A percentile compares a stretch with the other conserved stretches of the same genome.
These are phyloP conservation scores for Drosophila melanica DNA, from an alignment of 1,140 invertebrate species.

Conservation along the genomic window DNA sequence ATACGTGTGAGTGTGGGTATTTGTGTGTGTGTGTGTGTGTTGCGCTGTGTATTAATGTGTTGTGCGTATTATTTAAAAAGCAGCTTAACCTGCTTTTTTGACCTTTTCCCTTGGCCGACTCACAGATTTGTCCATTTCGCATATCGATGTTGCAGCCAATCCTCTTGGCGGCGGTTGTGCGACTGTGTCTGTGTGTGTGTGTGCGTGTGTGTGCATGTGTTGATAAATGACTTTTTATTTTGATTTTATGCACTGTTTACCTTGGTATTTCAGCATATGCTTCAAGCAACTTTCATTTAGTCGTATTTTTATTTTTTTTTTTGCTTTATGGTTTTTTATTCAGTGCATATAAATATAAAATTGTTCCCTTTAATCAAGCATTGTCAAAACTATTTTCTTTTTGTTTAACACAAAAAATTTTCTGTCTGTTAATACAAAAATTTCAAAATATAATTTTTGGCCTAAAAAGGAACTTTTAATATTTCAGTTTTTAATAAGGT, in stretches of 20 bases:
- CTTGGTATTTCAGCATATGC: conserved; percentile 62
- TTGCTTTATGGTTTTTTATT: conserved; percentile 58
- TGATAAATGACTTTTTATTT: conserved; percentile 81
- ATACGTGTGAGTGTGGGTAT: neutral
- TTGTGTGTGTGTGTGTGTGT: neutral
- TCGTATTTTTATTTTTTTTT: neutral
- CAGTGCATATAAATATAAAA: conserved; percentile 23
- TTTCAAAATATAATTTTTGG: no score
- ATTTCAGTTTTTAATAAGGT: no score
- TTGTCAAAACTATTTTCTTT: no score
- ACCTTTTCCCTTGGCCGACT: conserved; percentile 74
- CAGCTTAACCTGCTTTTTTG: conserved; percentile 81
- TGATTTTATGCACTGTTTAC: conserved; percentile 77
- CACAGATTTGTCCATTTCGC: conserved; percentile 48
- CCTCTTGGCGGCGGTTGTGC: conserved; percentile 38
- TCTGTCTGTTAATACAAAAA: no score
- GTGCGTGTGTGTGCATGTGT: conserved; percentile 39
- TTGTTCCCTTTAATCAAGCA: no score
- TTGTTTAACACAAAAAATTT: no score
- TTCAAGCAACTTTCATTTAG: conserved; percentile 14
- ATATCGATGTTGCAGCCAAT: conserved; percentile 43
- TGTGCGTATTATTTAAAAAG: conserved; percentile 77
- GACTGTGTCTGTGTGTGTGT: conserved; percentile 4
- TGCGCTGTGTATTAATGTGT: conserved; percentile 58
- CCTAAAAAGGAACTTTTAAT: no score